Evolutionary conservation across 2,797 vertebrate genomes (phyloP).

Genomic region (Clarias fuscus): DNA sequence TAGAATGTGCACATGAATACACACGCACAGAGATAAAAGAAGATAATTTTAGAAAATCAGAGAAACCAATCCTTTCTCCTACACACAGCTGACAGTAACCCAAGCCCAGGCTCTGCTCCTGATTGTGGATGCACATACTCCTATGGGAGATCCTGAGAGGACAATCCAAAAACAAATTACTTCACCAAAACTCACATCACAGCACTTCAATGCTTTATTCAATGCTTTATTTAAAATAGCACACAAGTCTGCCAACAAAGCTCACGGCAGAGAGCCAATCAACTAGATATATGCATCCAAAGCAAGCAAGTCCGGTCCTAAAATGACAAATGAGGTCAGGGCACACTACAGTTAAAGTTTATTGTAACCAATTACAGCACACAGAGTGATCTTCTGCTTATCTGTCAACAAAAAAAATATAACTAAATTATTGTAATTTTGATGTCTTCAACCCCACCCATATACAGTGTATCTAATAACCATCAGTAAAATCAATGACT

Average conservation of each 20-base stretch:
- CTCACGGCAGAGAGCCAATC: constrained; percentile 3
- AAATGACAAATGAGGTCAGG: constrained; percentile 37
- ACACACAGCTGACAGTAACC: constrained; percentile 24
- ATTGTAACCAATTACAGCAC: constrained; percentile 5
- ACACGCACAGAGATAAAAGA: not conserved
- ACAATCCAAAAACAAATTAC: constrained; percentile 32
- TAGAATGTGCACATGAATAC: not conserved
- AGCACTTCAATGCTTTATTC: constrained; percentile 6
- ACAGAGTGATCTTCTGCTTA: constrained; percentile 18
- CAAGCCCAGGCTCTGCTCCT: constrained; percentile 6
- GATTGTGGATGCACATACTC: constrained; percentile 13
- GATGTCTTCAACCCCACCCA: not conserved
- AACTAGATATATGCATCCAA: constrained; percentile 13
- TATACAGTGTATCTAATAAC: constrained; percentile 26
- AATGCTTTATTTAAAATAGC: constrained; percentile 6
- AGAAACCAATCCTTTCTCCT: constrained; percentile 25
- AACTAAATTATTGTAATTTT: constrained; percentile 2
- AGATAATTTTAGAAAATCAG: constrained; percentile 34
- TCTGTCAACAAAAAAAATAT: constrained; percentile 7
- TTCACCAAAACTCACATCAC: constrained; percentile 29
- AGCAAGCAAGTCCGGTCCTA: constrained; percentile 23
- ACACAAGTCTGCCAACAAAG: not conserved
- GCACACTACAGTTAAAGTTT: constrained; percentile 15
- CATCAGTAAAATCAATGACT: constrained; percentile 36
- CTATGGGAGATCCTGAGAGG: constrained; percentile 27